These are phyloP conservation scores for Pristionchus japonicus DNA, from an alignment of 2,888 invertebrate genomes.

Conservation along the genomic window DNA sequence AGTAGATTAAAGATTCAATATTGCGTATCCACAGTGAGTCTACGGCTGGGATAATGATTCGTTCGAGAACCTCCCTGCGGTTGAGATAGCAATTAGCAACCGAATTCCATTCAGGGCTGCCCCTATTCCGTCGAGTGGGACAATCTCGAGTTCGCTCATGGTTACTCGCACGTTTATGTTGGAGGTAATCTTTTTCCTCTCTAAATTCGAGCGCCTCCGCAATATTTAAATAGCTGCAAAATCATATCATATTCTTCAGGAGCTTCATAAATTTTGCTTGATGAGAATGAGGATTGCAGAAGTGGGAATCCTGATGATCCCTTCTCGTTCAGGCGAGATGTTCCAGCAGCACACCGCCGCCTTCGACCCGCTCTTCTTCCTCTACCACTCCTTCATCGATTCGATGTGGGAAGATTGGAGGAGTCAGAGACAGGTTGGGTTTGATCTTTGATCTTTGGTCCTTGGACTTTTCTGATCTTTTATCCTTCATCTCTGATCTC, in stretches of 20 bases:
- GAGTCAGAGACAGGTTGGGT: not conserved
- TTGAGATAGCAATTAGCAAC: no score
- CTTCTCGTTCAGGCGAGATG: constrained; percentile 32
- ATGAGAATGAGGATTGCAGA: no score
- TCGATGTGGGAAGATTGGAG: constrained; percentile 32
- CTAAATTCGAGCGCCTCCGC: no score
- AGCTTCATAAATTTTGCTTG: no score
- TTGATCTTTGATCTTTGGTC: not conserved
- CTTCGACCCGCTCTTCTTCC: constrained; percentile 40
- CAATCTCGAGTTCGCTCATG: constrained; percentile 41
- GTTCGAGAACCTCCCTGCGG: no score
- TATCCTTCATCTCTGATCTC: no score
- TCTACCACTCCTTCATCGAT: constrained; percentile 40
- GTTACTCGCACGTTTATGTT: constrained; percentile 37
- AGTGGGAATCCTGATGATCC: no score
- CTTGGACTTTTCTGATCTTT: not conserved
- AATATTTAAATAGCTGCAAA: no score
- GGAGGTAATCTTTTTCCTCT: not conserved
- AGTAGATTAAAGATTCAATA: no score
- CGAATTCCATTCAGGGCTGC: constrained; percentile 13
- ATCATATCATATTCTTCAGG: not conserved
- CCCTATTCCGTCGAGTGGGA: constrained; percentile 40
- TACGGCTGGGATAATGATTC: no score
- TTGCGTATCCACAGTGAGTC: no score
- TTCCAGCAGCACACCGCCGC: constrained; percentile 23